Evolutionary conservation across 2,797 vertebrate species (phyloP), one percentile per base, ranked within the genome.

Genomic region (Pseudopleuronectes americanus): DNA sequence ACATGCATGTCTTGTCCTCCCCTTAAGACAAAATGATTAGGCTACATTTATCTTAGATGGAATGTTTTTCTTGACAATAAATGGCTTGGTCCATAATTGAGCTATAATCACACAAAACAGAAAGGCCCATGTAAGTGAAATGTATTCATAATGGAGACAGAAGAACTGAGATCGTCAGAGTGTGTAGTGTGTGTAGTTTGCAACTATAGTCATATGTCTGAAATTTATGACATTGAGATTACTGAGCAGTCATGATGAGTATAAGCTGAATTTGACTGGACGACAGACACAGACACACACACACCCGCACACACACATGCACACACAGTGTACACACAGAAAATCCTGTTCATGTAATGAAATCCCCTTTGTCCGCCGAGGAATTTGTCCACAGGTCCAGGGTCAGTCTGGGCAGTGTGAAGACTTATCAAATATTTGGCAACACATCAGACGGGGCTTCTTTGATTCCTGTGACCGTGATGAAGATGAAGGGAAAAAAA

Each of bases 381-480:
- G 82, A 86, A 77, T 88, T 74, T 86, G 61, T 84, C 79, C 62
- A 64, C 19, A 38, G 68, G 68, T 81, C 63, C 70, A 53, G 66
- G 57, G 63, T 81, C 71, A 81, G 63, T 73, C 63, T 74, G 63
- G 62, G 57, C 43, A 58, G 57, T 61, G 69, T 68, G 77, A 77
- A 51, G 71, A 61, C 68, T 78, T 78, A 84, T 86, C 77, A 77
- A 81, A 85, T 84, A 83, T 81, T 86, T 86, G 85, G 56, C 66
- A 57, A 74, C 69, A 73, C 67, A 81, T 60, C 36, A 75, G 54
- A 77, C 21, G 52, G 64, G 77, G 57, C 57, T 61, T 68, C 57
- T 82, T 77, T 81, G 59, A 84, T 74, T 76, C 51, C 59, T 83
- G 26, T 68, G 64, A 68, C 63, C 53, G 47, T 51, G 59, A 69